Conservation (phyloP, 2,113 vertebrate species). For the Pelecanus crispus region DNA sequence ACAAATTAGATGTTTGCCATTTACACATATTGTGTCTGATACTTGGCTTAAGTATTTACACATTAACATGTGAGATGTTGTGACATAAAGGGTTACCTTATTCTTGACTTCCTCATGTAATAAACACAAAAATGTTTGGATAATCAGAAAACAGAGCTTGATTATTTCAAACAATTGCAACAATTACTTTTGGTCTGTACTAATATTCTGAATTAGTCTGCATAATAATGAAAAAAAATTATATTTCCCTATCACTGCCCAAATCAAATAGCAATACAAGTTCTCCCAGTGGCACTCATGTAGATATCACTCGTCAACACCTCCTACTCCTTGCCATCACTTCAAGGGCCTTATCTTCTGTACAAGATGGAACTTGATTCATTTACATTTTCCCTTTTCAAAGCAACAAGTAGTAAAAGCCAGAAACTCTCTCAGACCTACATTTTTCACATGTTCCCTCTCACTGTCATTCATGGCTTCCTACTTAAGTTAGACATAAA, state of each 20-base stretch:
- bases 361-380: constrained; percentile 14
- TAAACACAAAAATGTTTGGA: not conserved
- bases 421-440: not conserved
- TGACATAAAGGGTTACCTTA: not conserved
- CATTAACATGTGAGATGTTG: not conserved
- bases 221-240: constrained; percentile 2
- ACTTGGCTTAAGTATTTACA: not conserved
- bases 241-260: not conserved
- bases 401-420: not conserved
- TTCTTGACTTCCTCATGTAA: not conserved
- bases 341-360: constrained; percentile 23
- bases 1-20: constrained; percentile 3
- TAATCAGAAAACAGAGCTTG: not conserved
- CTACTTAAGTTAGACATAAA: not conserved
- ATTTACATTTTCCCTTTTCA: not conserved
- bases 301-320: not conserved
- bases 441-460: not conserved
- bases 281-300: not conserved
- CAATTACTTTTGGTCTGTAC: constrained; percentile 24
- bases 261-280: not conserved
- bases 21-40: not conserved
- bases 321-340: not conserved
- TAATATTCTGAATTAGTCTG: constrained; percentile 13
- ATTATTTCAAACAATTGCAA: constrained; percentile 25
- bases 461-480: not conserved